Conservation (phyloP, 2,888 invertebrate species). For the Lepidocyrtoides sp. region DNA sequence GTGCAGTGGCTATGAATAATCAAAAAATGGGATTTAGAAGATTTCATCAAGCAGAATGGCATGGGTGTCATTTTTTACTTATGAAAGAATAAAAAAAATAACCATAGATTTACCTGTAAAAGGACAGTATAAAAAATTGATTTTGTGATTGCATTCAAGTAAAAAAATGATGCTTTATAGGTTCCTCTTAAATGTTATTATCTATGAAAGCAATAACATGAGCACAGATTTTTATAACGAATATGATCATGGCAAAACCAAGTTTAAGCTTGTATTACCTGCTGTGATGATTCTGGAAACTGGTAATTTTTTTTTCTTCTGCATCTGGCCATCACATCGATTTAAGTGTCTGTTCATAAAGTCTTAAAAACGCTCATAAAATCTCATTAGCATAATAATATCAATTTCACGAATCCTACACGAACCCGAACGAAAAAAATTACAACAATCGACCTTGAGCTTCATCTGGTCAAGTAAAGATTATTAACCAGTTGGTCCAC, state of each 20-base stretch:
- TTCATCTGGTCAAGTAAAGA: neutral
- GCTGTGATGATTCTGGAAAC: conserved; percentile 13
- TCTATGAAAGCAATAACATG: too few species aligned
- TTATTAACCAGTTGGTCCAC: neutral
- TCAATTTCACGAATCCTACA: conserved; percentile 51
- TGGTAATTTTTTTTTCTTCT: neutral
- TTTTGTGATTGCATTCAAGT: neutral
- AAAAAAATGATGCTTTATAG: neutral
- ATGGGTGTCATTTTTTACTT: conserved; percentile 48
- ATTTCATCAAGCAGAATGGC: neutral
- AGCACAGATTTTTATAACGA: neutral
- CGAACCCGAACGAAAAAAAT: neutral
- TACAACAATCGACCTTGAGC: conserved; percentile 29
- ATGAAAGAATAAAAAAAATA: neutral
- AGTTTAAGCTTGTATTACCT: conserved; percentile 19
- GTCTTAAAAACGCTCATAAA: conserved; percentile 24
- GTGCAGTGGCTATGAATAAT: conserved; percentile 16
- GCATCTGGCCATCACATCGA: conserved; percentile 6
- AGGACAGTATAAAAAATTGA: conserved; percentile 15
- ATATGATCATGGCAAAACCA: conserved; percentile 6
- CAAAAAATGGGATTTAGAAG: conserved; percentile 19
- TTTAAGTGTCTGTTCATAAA: conserved; percentile 16
- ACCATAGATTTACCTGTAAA: neutral
- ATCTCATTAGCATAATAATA: conserved; percentile 55
- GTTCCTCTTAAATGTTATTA: too few species aligned